Evolutionary conservation across 1,140 invertebrate genomes (phyloP).

Genomic region (Ceratosolen solmsi): DNA sequence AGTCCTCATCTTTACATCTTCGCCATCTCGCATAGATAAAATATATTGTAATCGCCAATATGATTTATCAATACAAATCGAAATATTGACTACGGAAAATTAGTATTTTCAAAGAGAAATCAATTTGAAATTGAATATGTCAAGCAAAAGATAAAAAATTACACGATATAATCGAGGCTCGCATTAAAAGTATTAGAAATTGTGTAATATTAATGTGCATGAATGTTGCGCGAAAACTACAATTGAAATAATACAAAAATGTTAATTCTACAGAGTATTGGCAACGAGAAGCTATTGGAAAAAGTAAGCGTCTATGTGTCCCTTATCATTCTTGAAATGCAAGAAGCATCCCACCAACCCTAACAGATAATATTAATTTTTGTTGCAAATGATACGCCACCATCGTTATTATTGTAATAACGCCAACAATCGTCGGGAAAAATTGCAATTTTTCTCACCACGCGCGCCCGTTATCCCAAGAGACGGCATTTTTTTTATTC

Average conservation of each 20-base stretch:
- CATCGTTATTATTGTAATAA: not conserved
- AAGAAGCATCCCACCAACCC: not conserved
- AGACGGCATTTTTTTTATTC: slow-evolving; percentile 27
- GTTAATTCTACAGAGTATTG: not conserved
- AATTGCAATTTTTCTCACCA: slow-evolving; percentile 24
- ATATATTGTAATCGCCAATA: not conserved
- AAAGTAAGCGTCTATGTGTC: not conserved
- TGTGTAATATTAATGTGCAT: too few relatives aligned
- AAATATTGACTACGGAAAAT: not conserved
- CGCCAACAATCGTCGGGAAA: not conserved
- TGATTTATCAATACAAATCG: not conserved
- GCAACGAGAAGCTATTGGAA: not conserved
- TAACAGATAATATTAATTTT: not conserved
- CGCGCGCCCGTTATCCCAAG: not conserved
- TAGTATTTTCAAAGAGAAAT: not conserved
- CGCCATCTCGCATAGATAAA: not conserved
- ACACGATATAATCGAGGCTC: not conserved
- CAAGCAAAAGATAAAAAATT: not conserved
- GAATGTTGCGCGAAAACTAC: not conserved
- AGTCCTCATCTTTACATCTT: not conserved
- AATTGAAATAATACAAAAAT: not conserved
- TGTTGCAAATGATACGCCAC: not conserved
- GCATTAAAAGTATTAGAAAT: not conserved
- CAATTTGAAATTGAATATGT: not conserved
- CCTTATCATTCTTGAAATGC: not conserved